These are phyloP conservation scores for Coleophora deauratella DNA, from an alignment of 2,888 invertebrate species.

Conservation along the genomic window DNA sequence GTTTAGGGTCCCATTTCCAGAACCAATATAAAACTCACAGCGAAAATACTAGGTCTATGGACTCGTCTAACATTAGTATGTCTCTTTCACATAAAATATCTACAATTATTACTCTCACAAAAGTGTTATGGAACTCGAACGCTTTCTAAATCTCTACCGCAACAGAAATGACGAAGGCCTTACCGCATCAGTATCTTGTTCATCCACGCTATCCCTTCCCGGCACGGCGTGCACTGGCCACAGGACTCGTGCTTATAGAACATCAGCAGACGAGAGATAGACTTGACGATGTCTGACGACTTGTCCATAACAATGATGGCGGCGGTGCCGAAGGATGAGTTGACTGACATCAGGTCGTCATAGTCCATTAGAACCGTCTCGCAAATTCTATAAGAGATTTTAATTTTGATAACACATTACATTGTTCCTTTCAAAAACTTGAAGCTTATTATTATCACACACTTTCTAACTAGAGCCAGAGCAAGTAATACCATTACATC, in stretches of 20 bases:
- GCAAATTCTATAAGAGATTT: conserved; percentile 81
- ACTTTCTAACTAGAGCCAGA: too few relatives aligned
- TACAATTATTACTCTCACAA: too few relatives aligned
- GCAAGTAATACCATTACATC: too few relatives aligned
- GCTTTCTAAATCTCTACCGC: neutral
- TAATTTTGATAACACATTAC: too few relatives aligned
- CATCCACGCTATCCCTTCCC: conserved; percentile 98
- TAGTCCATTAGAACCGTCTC: conserved; percentile 98
- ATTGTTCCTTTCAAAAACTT: too few relatives aligned
- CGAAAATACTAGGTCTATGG: too few relatives aligned
- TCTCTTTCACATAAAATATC: too few relatives aligned
- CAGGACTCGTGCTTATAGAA: conserved; percentile 99
- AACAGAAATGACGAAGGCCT: neutral
- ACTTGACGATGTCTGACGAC: conserved; percentile 96
- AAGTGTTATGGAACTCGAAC: too few relatives aligned
- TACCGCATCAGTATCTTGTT: conserved; percentile 82
- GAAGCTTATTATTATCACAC: too few relatives aligned
- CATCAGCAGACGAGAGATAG: conserved; percentile 94
- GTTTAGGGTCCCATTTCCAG: too few relatives aligned
- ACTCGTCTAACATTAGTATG: too few relatives aligned
- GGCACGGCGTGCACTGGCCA: conserved; percentile 99
- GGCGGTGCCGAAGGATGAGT: conserved; percentile 97
- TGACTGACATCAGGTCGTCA: conserved; percentile 94
- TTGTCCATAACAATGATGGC: conserved; percentile 99
- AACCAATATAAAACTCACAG: too few relatives aligned